Evolutionary conservation across 2,113 vertebrate genomes (phyloP), one percentile per base, ranked within the genome.

Genomic region (Morone saxatilis): DNA sequence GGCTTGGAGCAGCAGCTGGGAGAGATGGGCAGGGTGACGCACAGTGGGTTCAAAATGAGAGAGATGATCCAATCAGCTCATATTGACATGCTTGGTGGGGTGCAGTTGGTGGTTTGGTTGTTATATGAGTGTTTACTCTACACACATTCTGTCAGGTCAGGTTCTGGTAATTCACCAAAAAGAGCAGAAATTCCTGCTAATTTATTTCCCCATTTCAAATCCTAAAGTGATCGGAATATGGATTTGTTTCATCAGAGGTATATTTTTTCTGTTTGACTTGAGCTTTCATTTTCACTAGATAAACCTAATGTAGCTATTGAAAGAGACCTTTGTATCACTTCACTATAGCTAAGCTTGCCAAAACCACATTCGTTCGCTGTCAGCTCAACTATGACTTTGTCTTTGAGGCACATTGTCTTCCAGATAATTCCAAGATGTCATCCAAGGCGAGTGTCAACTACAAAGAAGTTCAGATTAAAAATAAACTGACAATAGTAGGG

Each of bases 1-100:
- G 88, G 89, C 86, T 90, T 84, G 82, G 72, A 93, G 84, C 74
- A 92, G 91, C 89, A 92, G 92, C 89, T 84, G 84, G 89, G 69
- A 75, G 81, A 91, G 63, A 88, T 45, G 77, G 76, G 76, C 76
- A 77, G 59, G 66, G 59, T 60, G 73, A 86, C 84, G 70, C 73
- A 38, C 59, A 80, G 22, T 45, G 67, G 77, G 67, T 84, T 88
- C 78, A 90, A 72, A 93, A 87, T 73, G 78, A 91, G 89, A 91
- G 69, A 47, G 69, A 89, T 90, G 87, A 86, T 48, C 56, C 78
- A 78, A 78, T 90, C 81, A 76, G 76, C 56, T 79, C 41, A 57
- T 84, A 87, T 81, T 85, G 84, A 88, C 89, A 87, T 78, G 59
- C 57, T 65, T 51, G 50, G 51, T 57, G 50, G 71, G 43, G 13